These are phyloP conservation scores for Vanessa cardui DNA, from an alignment of 2,888 invertebrate species.

Conservation along the genomic window DNA sequence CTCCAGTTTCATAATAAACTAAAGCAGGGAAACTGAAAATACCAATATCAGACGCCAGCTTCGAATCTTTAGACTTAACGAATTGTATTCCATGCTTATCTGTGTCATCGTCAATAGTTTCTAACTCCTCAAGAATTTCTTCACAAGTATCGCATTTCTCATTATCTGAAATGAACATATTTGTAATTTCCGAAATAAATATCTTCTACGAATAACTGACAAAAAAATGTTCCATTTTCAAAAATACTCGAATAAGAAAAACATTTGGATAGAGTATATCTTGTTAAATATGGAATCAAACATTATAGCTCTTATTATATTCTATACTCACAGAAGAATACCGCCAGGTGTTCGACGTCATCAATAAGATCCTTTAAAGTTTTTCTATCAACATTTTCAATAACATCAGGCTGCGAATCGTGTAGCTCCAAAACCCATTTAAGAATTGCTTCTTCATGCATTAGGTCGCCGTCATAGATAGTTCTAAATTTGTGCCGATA, in stretches of 20 bases:
- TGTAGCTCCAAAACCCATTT: constrained; percentile 95
- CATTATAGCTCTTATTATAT: background rate
- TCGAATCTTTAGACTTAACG: constrained; percentile 95
- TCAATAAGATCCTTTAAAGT: constrained; percentile 94
- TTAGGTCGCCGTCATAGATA: constrained; percentile 93
- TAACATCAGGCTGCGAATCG: constrained; percentile 92
- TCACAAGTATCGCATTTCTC: constrained; percentile 93
- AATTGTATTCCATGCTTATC: constrained; percentile 96
- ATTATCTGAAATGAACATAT: constrained; percentile 84
- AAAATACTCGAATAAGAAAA: too few relatives aligned
- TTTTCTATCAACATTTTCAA: constrained; percentile 95
- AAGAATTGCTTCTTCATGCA: constrained; percentile 94
- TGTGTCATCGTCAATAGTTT: constrained; percentile 96
- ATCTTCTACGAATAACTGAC: background rate
- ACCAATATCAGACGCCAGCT: constrained; percentile 94
- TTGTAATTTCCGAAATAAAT: background rate
- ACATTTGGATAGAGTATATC: background rate
- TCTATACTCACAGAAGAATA: constrained; percentile 91
- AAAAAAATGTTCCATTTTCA: background rate
- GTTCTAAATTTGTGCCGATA: constrained; percentile 94
- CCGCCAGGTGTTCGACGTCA: constrained; percentile 95
- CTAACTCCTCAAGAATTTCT: constrained; percentile 92
- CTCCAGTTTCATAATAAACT: constrained; percentile 96
- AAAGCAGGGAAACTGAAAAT: constrained; percentile 96
- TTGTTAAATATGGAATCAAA: background rate